Base-by-base conservation (phyloP, 2,113 vertebrate genomes). In the Raja brachyura region DNA sequence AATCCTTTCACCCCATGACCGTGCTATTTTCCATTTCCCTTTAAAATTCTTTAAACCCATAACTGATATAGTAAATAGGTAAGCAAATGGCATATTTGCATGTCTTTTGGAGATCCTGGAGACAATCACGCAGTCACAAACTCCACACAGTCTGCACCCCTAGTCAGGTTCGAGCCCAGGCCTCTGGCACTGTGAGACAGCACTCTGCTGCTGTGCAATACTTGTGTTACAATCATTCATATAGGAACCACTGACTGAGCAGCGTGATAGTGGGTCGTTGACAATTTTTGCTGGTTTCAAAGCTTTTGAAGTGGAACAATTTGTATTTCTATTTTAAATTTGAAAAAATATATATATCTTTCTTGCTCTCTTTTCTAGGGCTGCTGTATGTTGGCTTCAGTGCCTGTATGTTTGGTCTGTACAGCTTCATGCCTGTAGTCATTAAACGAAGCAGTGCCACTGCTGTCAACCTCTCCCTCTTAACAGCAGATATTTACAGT, bases 371-470 rank as follows among this genome's bases (percentile, higher is more conserved):
- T 75, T 94, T 59, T 95, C 0, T 95, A 99, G 98, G 98, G 20
- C 96, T 99, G 85, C 96, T 99, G 93, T 99, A 99, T 0, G 96
- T 98, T 0, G 97, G 97, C 88, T 99, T 98, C 93, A 98, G 97
- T 13, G 97, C 97, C 96, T 99, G 98, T 95, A 99, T 99, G 98
- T 99, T 99, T 93, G 96, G 97, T 93, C 97, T 99, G 76, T 99
- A 99, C 95, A 99, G 98, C 96, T 98, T 99, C 93, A 98, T 98
- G 98, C 98, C 98, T 0, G 96, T 99, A 66, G 98, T 99, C 94
- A 97, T 99, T 93, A 98, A 97, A 95, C 98, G 97, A 95, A 99
- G 98, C 33, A 99, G 98, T 0, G 98, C 98, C 94, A 97, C 98
- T 66, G 97, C 97, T 0, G 98, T 99, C 95, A 99, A 98, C 94